phyloP scores from a whole-genome alignment of 2,888 invertebrate species.

The Argyra leucocephala region DNA sequence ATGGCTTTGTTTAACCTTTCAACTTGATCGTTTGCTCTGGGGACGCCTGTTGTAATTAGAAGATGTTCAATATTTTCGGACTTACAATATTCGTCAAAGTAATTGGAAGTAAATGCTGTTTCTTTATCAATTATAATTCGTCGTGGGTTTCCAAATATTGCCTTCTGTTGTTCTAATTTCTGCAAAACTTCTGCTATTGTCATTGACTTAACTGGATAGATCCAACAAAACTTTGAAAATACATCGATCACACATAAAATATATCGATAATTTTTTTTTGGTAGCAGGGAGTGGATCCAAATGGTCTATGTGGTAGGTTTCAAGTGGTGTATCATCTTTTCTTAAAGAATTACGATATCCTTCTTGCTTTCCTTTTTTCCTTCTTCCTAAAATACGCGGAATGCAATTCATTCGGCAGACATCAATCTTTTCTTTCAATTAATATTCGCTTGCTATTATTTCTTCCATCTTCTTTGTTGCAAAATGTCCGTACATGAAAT shows the following conservation, averaged over 20 bases:
- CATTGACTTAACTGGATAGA: too few species aligned
- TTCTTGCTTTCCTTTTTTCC: constrained; percentile 12
- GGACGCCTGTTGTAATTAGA: constrained; percentile 27
- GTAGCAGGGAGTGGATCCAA: constrained; percentile 14
- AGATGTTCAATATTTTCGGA: constrained; percentile 31
- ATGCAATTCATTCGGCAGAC: too few species aligned
- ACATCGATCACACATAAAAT: constrained; percentile 7
- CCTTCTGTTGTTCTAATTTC: too few species aligned
- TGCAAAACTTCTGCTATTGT: constrained; percentile 24
- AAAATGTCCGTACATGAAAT: too few species aligned
- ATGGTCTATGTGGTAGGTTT: too few species aligned
- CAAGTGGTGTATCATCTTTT: too few species aligned
- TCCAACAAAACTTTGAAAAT: constrained; percentile 8
- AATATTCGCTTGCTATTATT: too few species aligned
- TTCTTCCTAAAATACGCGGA: not conserved
- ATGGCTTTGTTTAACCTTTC: constrained; percentile 32
- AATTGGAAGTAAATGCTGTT: constrained; percentile 33
- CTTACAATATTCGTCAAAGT: constrained; percentile 32
- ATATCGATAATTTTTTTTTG: constrained; percentile 8
- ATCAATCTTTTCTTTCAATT: too few species aligned
- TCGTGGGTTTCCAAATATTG: constrained; percentile 34
- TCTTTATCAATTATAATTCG: constrained; percentile 33
- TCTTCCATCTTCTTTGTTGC: too few species aligned
- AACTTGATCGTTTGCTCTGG: constrained; percentile 35
- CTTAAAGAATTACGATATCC: not conserved